Evolutionary conservation across 1,140 invertebrate genomes (phyloP).

Genomic region (Hyles vespertilio): DNA sequence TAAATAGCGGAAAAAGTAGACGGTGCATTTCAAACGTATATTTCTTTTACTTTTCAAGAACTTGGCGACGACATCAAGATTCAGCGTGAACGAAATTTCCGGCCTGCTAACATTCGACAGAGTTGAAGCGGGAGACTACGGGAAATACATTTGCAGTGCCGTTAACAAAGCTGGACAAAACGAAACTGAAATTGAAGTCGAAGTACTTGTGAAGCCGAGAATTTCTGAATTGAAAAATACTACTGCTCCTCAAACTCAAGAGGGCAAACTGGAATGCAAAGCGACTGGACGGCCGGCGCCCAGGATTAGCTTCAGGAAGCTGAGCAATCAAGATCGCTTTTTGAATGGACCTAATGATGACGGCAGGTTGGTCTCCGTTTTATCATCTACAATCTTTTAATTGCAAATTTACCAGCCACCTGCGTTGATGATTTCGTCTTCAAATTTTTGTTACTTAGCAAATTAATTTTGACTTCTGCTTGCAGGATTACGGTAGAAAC

Average conservation of each 20-base stretch:
- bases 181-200: conserved; percentile 79
- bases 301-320: conserved; percentile 83
- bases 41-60: conserved; percentile 67
- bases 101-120: conserved; percentile 84
- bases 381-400: conserved; percentile 8
- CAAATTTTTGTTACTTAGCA: too few species aligned
- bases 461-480: conserved; percentile 6
- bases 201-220: conserved; percentile 85
- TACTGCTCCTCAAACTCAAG: conserved; percentile 79
- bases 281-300: conserved; percentile 87
- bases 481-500: conserved; percentile 77
- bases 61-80: conserved; percentile 82
- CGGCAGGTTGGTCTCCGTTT: conserved; percentile 58
- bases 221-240: conserved; percentile 87
- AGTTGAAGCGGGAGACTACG: conserved; percentile 86
- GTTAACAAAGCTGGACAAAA: conserved; percentile 86
- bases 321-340: conserved; percentile 77
- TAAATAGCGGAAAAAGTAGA: background rate
- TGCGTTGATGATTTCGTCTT: background rate
- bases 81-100: conserved; percentile 82
- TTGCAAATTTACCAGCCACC: background rate
- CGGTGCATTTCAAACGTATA: background rate
- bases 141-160: conserved; percentile 89
- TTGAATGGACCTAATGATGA: conserved; percentile 79
- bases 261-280: conserved; percentile 83